phyloP scores from a whole-genome alignment of 1,140 invertebrate genomes.

The Brachionus calyciflorus region DNA sequence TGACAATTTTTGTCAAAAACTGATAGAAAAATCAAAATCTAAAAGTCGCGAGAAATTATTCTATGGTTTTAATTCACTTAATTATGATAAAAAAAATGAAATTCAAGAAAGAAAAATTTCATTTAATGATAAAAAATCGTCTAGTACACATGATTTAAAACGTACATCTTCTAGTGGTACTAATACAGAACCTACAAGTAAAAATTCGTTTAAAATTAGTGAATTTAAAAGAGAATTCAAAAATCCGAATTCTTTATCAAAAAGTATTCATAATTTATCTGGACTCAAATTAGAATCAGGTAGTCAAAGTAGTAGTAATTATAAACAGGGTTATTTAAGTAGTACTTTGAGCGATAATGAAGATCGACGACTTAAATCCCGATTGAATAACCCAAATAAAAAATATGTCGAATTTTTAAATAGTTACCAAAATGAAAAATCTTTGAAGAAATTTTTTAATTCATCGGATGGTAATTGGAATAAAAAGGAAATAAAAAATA shows the following conservation, averaged over 20 bases:
- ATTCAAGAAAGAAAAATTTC: not conserved
- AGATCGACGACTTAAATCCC: not conserved
- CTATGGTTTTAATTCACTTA: not conserved
- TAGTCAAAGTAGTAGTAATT: not conserved
- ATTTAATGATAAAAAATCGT: not conserved
- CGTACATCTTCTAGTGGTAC: too few relatives aligned
- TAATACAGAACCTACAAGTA: not conserved
- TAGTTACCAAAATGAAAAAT: not conserved
- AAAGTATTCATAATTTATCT: not conserved
- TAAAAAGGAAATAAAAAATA: not conserved
- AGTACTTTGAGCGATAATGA: not conserved
- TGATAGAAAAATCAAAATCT: not conserved
- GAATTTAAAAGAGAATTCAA: slow-evolving; percentile 42
- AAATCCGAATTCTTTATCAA: not conserved
- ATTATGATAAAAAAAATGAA: not conserved
- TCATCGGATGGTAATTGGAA: too few relatives aligned
- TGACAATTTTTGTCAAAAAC: not conserved
- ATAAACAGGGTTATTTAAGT: not conserved
- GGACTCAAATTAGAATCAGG: not conserved
- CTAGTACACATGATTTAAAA: not conserved
- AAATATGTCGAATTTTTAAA: not conserved
- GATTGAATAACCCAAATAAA: not conserved
- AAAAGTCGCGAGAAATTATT: not conserved
- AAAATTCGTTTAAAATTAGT: slow-evolving; percentile 23
- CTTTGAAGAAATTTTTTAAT: too few relatives aligned